Evolutionary conservation across 1,140 invertebrate species (phyloP).

Genomic region (Thaumetopoea pityocampa): DNA sequence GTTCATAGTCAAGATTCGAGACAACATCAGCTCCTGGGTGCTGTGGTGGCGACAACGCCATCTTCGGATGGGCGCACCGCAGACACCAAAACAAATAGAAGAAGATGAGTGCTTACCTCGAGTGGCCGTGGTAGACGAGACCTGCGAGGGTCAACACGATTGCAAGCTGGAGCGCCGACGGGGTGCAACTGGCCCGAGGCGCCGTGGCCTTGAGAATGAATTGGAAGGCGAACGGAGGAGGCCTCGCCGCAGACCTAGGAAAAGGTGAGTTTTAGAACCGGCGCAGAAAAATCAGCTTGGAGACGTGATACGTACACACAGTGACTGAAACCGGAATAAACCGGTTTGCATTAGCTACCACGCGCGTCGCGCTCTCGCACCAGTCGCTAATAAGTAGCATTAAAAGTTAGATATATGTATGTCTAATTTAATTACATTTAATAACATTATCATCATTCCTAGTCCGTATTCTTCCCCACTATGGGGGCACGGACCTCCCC

Average conservation of each 20-base stretch:
- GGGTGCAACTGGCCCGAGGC: constrained; percentile 39
- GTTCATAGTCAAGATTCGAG: constrained; percentile 59
- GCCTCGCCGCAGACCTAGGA: constrained; percentile 43
- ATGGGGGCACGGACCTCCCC: no score
- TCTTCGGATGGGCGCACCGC: constrained; percentile 72
- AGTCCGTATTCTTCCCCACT: no score
- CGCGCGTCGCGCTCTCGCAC: no score
- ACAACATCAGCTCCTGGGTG: constrained; percentile 67
- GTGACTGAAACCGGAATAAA: not conserved
- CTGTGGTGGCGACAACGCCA: constrained; percentile 69
- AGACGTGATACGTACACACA: not conserved
- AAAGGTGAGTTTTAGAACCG: constrained; percentile 33
- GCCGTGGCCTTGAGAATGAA: constrained; percentile 58
- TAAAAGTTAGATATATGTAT: no score
- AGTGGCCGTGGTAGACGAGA: constrained; percentile 50
- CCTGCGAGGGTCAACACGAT: constrained; percentile 36
- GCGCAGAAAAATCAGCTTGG: not conserved
- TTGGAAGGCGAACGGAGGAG: constrained; percentile 54
- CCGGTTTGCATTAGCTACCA: no score
- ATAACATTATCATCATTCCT: no score
- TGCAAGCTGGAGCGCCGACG: constrained; percentile 54
- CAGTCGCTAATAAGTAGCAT: no score
- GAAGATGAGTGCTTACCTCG: constrained; percentile 56
- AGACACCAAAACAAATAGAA: constrained; percentile 61
- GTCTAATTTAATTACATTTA: no score